phyloP scores from a whole-genome alignment of 2,797 vertebrate genomes.

The Sebastes wilsoni region DNA sequence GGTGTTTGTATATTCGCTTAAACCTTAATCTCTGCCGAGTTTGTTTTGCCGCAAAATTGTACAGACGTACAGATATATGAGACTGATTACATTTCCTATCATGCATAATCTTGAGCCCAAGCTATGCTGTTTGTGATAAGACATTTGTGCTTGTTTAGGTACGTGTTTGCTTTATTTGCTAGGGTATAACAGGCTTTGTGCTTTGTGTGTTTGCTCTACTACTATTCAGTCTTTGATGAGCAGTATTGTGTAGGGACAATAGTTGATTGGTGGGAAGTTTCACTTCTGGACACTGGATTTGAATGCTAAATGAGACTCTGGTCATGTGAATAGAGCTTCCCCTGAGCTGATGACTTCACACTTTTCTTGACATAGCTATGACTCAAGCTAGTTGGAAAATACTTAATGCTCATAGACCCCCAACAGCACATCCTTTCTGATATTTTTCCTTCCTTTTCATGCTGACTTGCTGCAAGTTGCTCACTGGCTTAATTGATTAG shows the following conservation, averaged over 20 bases:
- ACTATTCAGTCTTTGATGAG: constrained; percentile 45
- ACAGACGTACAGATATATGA: constrained; percentile 46
- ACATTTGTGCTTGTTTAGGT: constrained; percentile 35
- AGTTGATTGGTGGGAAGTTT: constrained; percentile 26
- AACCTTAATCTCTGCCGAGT: constrained; percentile 42
- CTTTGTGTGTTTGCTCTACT: constrained; percentile 37
- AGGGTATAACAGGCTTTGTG: constrained; percentile 19
- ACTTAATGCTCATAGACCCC: not conserved
- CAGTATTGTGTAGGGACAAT: constrained; percentile 33
- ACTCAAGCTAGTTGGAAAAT: constrained; percentile 45
- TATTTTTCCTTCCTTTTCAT: constrained; percentile 12
- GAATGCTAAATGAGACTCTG: constrained; percentile 48
- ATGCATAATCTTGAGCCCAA: constrained; percentile 25
- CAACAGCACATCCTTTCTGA: constrained; percentile 1
- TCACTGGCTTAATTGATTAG: constrained; percentile 40
- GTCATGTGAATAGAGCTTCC: constrained; percentile 23
- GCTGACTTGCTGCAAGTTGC: constrained; percentile 21
- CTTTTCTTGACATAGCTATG: constrained; percentile 41
- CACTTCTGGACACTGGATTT: constrained; percentile 34
- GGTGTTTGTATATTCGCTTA: constrained; percentile 40
- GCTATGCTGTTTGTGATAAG: constrained; percentile 27
- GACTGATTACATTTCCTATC: constrained; percentile 36
- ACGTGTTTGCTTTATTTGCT: constrained; percentile 11
- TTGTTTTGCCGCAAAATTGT: constrained; percentile 39
- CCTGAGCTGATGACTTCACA: constrained; percentile 35